Percentiles rank a stretch among this genome's conserved stretches.
Evolutionary conservation across 2,113 vertebrate genomes (phyloP).

Genomic region (Loxodonta africana): DNA sequence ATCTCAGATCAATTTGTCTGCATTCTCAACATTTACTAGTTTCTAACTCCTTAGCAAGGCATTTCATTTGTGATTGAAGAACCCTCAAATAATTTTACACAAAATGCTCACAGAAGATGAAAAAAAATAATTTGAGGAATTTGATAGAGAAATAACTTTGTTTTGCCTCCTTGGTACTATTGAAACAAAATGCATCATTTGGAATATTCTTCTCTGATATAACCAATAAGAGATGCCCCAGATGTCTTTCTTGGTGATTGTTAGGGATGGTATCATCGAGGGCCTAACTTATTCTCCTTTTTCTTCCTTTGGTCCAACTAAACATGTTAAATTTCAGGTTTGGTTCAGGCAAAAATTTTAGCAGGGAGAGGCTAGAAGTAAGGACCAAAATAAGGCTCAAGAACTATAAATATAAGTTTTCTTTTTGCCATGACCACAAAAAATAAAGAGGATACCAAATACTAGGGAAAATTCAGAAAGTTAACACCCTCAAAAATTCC

Average conservation of each 20-base stretch:
- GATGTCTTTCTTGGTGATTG: not conserved
- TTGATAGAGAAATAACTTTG: constrained; percentile 44
- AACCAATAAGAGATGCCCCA: not conserved
- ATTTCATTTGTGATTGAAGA: constrained; percentile 54
- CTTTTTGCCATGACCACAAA: constrained; percentile 42
- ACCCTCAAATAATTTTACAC: not conserved
- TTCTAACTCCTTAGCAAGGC: constrained; percentile 8
- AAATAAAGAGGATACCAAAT: constrained; percentile 54
- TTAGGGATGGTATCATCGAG: not conserved
- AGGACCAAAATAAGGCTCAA: constrained; percentile 6
- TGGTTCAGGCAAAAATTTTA: not conserved
- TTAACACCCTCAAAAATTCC: too few relatives aligned
- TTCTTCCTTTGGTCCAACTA: not conserved
- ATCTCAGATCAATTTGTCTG: constrained; percentile 11
- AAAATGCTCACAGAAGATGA: not conserved
- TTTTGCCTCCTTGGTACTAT: not conserved
- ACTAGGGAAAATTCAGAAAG: too few relatives aligned
- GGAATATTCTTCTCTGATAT: not conserved
- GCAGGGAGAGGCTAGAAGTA: constrained; percentile 37
- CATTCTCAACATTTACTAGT: constrained; percentile 15
- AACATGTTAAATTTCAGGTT: not conserved
- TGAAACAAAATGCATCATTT: constrained; percentile 27
- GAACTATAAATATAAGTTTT: constrained; percentile 19
- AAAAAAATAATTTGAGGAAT: not conserved
- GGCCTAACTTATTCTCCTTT: not conserved